Conservation (phyloP, 1,140 invertebrate genomes). For the Danaus plexippus region DNA sequence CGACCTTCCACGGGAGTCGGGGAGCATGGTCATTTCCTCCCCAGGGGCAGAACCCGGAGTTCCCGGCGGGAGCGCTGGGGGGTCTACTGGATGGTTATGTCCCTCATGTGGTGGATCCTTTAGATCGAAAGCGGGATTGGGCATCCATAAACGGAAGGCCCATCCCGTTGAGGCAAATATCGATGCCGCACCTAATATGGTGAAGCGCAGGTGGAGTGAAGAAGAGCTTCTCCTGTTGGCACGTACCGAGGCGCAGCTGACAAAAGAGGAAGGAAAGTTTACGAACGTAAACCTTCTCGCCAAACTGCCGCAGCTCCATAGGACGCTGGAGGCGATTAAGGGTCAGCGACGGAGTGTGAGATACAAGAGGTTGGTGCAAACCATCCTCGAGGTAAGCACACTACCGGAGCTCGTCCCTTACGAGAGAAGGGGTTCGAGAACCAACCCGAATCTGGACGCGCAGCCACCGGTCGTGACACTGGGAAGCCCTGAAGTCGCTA, state of each 20-base stretch:
- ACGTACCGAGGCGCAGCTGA: constrained; percentile 20
- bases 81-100: constrained; percentile 7
- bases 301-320: constrained; percentile 12
- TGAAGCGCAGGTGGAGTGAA: constrained; percentile 17
- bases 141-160: constrained; percentile 9
- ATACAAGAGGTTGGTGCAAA: constrained; percentile 19
- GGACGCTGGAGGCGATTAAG: constrained; percentile 25
- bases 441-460: neutral
- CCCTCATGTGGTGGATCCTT: constrained; percentile 9
- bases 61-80: constrained; percentile 4
- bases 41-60: neutral
- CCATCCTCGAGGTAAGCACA: constrained; percentile 8
- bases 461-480: neutral
- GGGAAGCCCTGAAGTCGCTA: neutral
- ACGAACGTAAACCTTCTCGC: constrained; percentile 12
- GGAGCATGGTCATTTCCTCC: constrained; percentile 2
- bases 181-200: constrained; percentile 11
- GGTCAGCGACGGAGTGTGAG: constrained; percentile 17
- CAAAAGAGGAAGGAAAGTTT: neutral
- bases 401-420: neutral
- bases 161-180: constrained; percentile 16
- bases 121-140: constrained; percentile 13
- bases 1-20: constrained; percentile 19
- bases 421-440: constrained; percentile 7
- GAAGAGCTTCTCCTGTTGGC: constrained; percentile 18